Evolutionary conservation across 2,888 invertebrate genomes (phyloP).

Genomic region (Diaprepes abbreviatus): DNA sequence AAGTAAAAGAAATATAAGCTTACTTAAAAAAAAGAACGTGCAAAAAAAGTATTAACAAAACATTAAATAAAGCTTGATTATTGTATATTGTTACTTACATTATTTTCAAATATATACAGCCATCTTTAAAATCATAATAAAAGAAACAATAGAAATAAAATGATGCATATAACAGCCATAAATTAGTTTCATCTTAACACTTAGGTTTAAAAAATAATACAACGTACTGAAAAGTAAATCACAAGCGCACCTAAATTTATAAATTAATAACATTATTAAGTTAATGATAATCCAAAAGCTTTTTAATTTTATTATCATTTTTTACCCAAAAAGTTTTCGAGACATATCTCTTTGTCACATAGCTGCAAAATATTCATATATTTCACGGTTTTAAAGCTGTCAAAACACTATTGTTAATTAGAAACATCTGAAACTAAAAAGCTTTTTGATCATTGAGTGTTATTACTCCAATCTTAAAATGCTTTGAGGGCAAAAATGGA

Average conservation of each 20-base stretch:
- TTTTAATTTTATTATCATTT: slow-evolving; percentile 5
- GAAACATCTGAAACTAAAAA: slow-evolving; percentile 2
- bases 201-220: slow-evolving; percentile 28
- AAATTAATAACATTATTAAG: slow-evolving; percentile 23
- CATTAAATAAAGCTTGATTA: slow-evolving; percentile 22
- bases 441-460: slow-evolving; percentile 3
- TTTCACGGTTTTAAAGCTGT: not conserved
- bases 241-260: slow-evolving; percentile 26
- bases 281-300: slow-evolving; percentile 21
- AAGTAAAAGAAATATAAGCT: too few relatives aligned
- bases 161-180: slow-evolving; percentile 43
- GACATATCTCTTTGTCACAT: not conserved
- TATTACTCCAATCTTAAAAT: slow-evolving; percentile 5
- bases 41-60: slow-evolving; percentile 10
- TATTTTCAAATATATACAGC: slow-evolving; percentile 42
- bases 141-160: slow-evolving; percentile 31
- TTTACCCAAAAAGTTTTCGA: too few relatives aligned
- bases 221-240: slow-evolving; percentile 27
- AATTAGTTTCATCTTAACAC: slow-evolving; percentile 38
- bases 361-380: too few relatives aligned
- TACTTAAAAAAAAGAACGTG: too few relatives aligned
- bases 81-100: slow-evolving; percentile 34
- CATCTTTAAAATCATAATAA: slow-evolving; percentile 31
- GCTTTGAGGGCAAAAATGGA: slow-evolving; percentile 9
- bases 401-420: not conserved